Conservation (phyloP, 1,140 invertebrate species). For the Brachionus plicatilis region DNA sequence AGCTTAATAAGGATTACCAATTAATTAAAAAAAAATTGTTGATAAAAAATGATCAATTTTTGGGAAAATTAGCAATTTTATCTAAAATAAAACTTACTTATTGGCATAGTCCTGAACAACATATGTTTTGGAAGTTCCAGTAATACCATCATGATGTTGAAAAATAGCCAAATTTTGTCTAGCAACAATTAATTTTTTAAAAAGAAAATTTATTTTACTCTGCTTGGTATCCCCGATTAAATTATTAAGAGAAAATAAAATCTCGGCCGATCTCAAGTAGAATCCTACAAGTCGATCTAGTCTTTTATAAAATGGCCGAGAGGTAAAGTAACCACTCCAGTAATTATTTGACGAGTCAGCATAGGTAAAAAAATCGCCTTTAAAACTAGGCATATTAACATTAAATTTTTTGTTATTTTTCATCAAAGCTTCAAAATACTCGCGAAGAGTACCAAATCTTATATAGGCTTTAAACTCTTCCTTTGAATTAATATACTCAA, state of each 20-base stretch:
- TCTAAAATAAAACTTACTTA: constrained; percentile 56
- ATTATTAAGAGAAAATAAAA: constrained; percentile 9
- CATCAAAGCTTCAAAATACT: constrained; percentile 81
- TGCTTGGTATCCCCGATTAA: background rate
- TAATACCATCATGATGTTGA: constrained; percentile 96
- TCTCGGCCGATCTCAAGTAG: constrained; percentile 24
- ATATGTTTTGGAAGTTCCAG: constrained; percentile 82
- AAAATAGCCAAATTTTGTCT: constrained; percentile 77
- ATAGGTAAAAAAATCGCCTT: constrained; percentile 97
- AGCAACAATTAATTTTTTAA: constrained; percentile 54
- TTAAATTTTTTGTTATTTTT: constrained; percentile 58
- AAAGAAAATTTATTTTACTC: background rate
- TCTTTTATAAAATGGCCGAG: constrained; percentile 65
- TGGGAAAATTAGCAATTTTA: background rate
- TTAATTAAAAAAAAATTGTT: background rate
- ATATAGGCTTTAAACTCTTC: constrained; percentile 70
- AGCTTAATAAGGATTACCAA: background rate
- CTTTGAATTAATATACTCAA: constrained; percentile 82
- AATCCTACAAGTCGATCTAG: constrained; percentile 15
- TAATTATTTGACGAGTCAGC: constrained; percentile 92
- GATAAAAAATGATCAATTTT: background rate
- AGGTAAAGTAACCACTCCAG: constrained; percentile 96
- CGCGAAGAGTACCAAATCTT: constrained; percentile 83
- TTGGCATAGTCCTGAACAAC: constrained; percentile 86
- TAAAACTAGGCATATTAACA: constrained; percentile 68